Conservation (phyloP, 2,888 invertebrate genomes). For the Pimpla rufipes region DNA sequence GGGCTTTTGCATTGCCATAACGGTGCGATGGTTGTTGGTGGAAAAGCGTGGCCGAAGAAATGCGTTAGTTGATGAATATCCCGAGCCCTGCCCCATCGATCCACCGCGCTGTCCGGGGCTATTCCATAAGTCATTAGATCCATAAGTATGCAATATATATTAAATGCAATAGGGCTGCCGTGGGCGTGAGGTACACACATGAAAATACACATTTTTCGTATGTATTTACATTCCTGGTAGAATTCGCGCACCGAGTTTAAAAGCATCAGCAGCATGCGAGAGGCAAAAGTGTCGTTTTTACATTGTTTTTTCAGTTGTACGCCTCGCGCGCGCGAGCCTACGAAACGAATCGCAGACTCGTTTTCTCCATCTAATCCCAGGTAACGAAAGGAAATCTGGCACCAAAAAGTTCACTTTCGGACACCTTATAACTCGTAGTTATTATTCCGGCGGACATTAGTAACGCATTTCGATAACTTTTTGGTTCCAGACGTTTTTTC, state of each 20-base stretch:
- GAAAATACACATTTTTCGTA: slow-evolving; percentile 27
- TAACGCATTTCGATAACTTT: background rate
- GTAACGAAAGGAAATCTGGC: too few relatives aligned
- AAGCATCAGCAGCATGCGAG: background rate
- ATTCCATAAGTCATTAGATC: slow-evolving; percentile 81
- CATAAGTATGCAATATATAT: slow-evolving; percentile 81
- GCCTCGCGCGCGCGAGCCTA: slow-evolving; percentile 46
- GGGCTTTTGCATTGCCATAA: slow-evolving; percentile 16
- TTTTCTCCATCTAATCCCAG: slow-evolving; percentile 12
- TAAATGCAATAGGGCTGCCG: slow-evolving; percentile 79
- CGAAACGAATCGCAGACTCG: slow-evolving; percentile 50
- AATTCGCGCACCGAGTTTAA: slow-evolving; percentile 1
- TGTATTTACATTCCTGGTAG: background rate
- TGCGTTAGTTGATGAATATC: slow-evolving; percentile 25
- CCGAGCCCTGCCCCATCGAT: slow-evolving; percentile 55
- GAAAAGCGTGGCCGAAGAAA: background rate
- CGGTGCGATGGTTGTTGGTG: slow-evolving; percentile 10
- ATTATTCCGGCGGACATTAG: too few relatives aligned
- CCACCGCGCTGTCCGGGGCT: slow-evolving; percentile 60
- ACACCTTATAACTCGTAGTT: too few relatives aligned
- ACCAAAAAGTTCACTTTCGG: too few relatives aligned
- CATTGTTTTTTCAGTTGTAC: background rate
- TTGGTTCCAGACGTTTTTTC: too few relatives aligned
- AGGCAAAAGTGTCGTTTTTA: background rate
- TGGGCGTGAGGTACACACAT: slow-evolving; percentile 29